Evolutionary conservation across 1,140 invertebrate species (phyloP).

Genomic region (Drosophila nigromelanica): DNA sequence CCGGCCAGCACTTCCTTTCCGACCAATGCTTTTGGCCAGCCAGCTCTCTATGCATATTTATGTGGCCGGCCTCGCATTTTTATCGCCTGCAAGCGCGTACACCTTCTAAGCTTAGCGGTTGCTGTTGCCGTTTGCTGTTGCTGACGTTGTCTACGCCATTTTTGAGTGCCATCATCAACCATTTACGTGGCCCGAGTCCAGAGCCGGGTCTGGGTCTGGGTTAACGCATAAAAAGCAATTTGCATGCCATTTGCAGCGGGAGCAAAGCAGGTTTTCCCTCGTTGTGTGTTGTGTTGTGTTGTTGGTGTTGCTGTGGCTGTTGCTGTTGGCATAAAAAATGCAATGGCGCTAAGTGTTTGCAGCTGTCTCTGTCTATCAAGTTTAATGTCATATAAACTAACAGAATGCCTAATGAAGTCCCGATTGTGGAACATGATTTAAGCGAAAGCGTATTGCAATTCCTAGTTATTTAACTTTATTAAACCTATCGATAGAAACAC

Average conservation of each 20-base stretch:
- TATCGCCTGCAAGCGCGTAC: conserved; percentile 54
- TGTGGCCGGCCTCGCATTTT: conserved; percentile 52
- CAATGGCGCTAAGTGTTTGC: conserved; percentile 71
- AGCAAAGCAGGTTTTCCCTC: conserved; percentile 67
- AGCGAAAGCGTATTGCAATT: conserved; percentile 29
- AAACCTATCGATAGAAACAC: no score
- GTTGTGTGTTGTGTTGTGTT: conserved; percentile 25
- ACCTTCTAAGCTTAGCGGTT: conserved; percentile 46
- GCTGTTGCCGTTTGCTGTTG: conserved; percentile 20
- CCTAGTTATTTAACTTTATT: background rate
- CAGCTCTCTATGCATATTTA: conserved; percentile 76
- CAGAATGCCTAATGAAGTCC: conserved; percentile 28
- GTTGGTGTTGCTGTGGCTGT: conserved; percentile 1
- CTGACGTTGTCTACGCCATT: conserved; percentile 69
- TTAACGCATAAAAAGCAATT: conserved; percentile 80
- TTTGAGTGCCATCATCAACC: conserved; percentile 79
- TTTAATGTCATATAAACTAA: conserved; percentile 48
- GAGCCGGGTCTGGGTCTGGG: conserved; percentile 45
- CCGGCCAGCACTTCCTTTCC: conserved; percentile 67
- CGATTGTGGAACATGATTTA: conserved; percentile 5
- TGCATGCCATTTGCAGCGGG: conserved; percentile 74
- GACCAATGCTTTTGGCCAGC: conserved; percentile 45
- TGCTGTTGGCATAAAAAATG: conserved; percentile 46
- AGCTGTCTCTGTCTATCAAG: conserved; percentile 46
- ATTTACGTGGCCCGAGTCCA: conserved; percentile 45